Conservation (phyloP, 37 sponge, comb jelly and placozoan genomes). For the Aplysina aerophoba region DNA sequence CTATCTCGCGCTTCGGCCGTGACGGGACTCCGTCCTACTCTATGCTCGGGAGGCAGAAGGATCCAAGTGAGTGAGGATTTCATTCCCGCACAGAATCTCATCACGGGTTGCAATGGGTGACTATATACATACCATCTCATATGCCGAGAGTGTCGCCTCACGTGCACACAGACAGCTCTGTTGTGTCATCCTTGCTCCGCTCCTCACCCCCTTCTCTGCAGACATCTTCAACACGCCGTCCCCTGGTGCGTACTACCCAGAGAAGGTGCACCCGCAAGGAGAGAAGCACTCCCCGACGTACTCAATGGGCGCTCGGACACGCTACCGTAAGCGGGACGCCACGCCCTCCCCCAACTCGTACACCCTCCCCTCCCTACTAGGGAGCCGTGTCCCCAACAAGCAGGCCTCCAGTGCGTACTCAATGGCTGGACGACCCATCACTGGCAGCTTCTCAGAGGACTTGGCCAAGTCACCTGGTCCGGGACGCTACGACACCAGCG, state of each 20-base stretch:
- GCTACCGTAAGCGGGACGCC: slow-evolving; percentile 84
- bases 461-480: slow-evolving; percentile 98
- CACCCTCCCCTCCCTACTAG: slow-evolving; percentile 89
- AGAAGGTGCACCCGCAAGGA: slow-evolving; percentile 92
- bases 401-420: slow-evolving; percentile 82
- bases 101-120: no score
- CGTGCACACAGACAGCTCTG: no score
- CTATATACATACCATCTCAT: no score
- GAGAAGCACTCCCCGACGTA: slow-evolving; percentile 94
- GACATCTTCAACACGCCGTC: slow-evolving; percentile 87
- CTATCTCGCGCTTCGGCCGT: slow-evolving; percentile 77
- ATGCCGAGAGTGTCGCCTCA: no score
- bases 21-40: slow-evolving; percentile 94
- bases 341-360: slow-evolving; percentile 95
- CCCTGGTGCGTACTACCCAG: slow-evolving; percentile 95
- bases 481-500: slow-evolving; percentile 81
- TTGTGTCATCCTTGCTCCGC: no score
- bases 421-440: slow-evolving; percentile 74
- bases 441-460: slow-evolving; percentile 92
- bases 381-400: slow-evolving; percentile 86
- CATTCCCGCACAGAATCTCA: no score
- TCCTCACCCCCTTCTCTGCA: slow-evolving; percentile 11
- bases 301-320: slow-evolving; percentile 91
- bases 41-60: slow-evolving; percentile 93
- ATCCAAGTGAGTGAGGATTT: slow-evolving; percentile 84